phyloP scores from a whole-genome alignment of 2,888 invertebrate genomes.

The Agrochola lota region DNA sequence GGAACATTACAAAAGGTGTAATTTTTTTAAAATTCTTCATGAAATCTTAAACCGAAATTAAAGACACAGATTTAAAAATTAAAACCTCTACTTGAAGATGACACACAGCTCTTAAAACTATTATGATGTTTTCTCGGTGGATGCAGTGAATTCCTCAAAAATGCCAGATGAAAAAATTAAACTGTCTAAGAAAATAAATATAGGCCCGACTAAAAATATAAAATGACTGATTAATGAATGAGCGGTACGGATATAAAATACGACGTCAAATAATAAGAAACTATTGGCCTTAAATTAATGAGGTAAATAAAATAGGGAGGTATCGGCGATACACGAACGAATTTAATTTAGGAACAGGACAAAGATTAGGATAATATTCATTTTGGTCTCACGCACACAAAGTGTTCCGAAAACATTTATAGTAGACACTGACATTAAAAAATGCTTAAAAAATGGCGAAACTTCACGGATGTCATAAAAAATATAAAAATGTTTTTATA shows the following conservation, averaged over 20 bases:
- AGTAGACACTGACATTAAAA: background rate
- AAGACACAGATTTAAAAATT: background rate
- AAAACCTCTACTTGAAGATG: constrained; percentile 66
- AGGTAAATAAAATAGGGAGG: constrained; percentile 45
- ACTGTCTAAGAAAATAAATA: constrained; percentile 58
- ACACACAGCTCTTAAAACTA: constrained; percentile 60
- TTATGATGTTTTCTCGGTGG: constrained; percentile 71
- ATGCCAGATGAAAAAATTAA: constrained; percentile 45
- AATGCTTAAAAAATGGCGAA: no score
- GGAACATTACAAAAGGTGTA: background rate
- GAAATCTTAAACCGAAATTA: background rate
- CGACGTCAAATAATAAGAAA: background rate
- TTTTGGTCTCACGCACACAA: background rate
- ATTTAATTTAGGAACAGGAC: background rate
- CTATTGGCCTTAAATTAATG: constrained; percentile 28
- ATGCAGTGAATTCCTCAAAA: constrained; percentile 60
- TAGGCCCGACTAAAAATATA: constrained; percentile 62
- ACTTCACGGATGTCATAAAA: background rate
- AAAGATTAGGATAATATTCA: background rate
- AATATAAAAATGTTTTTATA: background rate
- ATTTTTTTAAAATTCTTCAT: background rate
- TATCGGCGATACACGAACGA: background rate
- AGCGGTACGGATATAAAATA: background rate
- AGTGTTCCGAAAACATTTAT: background rate
- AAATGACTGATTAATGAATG: background rate